Evolutionary conservation across 1,140 invertebrate species (phyloP).

Genomic region (Scaptomyza hsui): DNA sequence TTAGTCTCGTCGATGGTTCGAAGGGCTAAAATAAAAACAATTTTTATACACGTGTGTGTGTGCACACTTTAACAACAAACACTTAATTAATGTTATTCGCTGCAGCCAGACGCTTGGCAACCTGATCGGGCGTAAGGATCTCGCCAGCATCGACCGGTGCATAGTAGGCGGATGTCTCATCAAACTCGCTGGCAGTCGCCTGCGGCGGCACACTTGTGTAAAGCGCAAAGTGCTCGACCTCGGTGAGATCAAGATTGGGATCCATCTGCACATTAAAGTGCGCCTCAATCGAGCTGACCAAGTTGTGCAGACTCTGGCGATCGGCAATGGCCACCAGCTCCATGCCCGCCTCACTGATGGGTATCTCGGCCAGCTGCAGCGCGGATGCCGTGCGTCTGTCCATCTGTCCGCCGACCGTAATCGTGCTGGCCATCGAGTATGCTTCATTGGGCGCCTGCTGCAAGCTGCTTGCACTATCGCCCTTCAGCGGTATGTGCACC

Average conservation of each 20-base stretch:
- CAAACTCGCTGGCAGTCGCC: constrained; percentile 93
- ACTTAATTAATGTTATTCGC: constrained; percentile 64
- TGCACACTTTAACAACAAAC: no score
- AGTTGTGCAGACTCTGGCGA: constrained; percentile 79
- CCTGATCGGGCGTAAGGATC: constrained; percentile 81
- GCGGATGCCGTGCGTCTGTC: constrained; percentile 82
- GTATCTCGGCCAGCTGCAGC: constrained; percentile 81
- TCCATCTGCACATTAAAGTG: constrained; percentile 79
- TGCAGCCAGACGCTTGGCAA: constrained; percentile 71
- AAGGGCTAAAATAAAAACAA: constrained; percentile 28
- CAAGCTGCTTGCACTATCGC: constrained; percentile 82
- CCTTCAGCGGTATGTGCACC: constrained; percentile 87
- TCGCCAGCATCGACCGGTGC: constrained; percentile 91
- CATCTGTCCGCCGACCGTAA: constrained; percentile 69
- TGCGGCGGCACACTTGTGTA: constrained; percentile 93
- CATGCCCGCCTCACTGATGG: constrained; percentile 82
- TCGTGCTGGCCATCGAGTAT: constrained; percentile 77
- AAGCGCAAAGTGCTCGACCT: constrained; percentile 93
- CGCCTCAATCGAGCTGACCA: constrained; percentile 77
- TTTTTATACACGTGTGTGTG: no score
- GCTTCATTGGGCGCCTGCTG: constrained; percentile 61
- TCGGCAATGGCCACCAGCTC: constrained; percentile 83
- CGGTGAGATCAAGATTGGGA: constrained; percentile 88
- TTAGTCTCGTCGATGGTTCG: constrained; percentile 31
- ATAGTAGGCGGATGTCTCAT: constrained; percentile 94